phyloP scores from a whole-genome alignment of 1,140 invertebrate species.

The Drosophila santomea region DNA sequence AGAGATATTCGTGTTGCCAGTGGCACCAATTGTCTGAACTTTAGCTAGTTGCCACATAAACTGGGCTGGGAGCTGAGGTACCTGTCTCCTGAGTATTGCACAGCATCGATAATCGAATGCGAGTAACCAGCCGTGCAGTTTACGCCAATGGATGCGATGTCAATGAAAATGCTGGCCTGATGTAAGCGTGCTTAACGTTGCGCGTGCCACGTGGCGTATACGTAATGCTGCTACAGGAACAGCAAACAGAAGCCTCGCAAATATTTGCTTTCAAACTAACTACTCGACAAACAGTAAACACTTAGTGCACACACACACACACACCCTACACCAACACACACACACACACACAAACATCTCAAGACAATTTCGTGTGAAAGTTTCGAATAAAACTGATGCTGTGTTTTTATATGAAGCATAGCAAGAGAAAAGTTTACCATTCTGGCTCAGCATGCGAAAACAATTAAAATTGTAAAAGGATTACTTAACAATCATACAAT shows the following conservation, averaged over 20 bases:
- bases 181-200: conserved; percentile 3
- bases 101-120: background rate
- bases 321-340: too few species aligned
- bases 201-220: conserved; percentile 40
- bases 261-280: conserved; percentile 7
- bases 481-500: too few species aligned
- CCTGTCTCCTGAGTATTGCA: background rate
- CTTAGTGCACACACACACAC: background rate
- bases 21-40: background rate
- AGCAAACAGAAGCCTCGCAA: conserved; percentile 9
- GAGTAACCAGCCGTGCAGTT: conserved; percentile 7
- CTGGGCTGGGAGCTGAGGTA: background rate
- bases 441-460: too few species aligned
- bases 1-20: background rate
- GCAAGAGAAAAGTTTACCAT: background rate
- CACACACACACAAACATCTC: too few species aligned
- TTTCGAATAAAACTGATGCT: background rate
- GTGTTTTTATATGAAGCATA: too few species aligned
- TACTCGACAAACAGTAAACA: conserved; percentile 18
- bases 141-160: conserved; percentile 2
- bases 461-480: too few species aligned
- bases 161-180: background rate
- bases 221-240: conserved; percentile 17
- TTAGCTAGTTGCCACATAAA: conserved; percentile 7
- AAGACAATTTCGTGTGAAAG: background rate